Evolutionary conservation across 2,113 vertebrate species (phyloP).

Genomic region (Carlito syrichta): DNA sequence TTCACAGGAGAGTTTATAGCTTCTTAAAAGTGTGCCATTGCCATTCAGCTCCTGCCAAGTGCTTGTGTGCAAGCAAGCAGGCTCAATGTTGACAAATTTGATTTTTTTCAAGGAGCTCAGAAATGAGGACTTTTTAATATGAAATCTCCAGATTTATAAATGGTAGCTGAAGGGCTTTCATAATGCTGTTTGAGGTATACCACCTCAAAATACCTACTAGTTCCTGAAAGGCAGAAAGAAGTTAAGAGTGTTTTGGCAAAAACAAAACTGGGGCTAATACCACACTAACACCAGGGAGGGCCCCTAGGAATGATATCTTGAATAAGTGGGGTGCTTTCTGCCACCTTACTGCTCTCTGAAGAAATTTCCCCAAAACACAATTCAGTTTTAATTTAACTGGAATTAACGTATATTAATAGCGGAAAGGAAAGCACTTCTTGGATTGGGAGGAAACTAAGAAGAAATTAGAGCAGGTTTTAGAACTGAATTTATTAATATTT

Average conservation of each 20-base stretch:
- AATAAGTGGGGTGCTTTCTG: not conserved
- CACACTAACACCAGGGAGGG: not conserved
- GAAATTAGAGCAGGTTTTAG: not conserved
- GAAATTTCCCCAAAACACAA: not conserved
- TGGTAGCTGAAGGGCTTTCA: constrained; percentile 5
- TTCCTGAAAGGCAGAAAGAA: not conserved
- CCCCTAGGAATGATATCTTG: not conserved
- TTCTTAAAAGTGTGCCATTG: not conserved
- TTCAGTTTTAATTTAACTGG: not conserved
- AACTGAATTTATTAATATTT: not conserved
- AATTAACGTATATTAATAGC: not conserved
- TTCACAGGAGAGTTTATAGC: not conserved
- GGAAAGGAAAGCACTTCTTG: not conserved
- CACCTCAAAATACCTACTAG: not conserved
- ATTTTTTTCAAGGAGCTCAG: not conserved
- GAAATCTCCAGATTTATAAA: not conserved
- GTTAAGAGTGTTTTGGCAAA: not conserved
- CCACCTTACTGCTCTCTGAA: not conserved
- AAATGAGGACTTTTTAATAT: not conserved
- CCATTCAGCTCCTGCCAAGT: not conserved
- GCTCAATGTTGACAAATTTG: not conserved
- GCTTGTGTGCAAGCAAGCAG: not conserved
- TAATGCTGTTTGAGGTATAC: not conserved
- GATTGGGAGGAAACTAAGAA: not conserved
- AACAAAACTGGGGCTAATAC: not conserved